phyloP scores from a whole-genome alignment of 2,113 vertebrate genomes.

The Scatophagus argus region DNA sequence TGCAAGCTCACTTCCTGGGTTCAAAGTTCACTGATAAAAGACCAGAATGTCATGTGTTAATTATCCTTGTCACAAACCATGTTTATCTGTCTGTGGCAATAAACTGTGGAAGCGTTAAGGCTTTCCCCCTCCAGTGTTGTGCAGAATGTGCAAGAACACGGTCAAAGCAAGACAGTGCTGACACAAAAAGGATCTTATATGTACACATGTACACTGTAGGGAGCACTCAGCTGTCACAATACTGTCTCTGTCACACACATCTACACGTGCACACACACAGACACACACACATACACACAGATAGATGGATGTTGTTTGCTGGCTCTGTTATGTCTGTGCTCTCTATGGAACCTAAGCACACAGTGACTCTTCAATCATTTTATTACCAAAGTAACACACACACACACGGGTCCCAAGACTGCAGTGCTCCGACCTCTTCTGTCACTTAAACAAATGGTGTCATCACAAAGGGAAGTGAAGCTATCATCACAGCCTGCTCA shows the following conservation, averaged over 20 bases:
- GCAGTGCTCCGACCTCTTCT: conserved; percentile 43
- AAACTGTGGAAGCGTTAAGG: conserved; percentile 19
- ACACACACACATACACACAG: conserved; percentile 30
- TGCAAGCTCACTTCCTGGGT: conserved; percentile 69
- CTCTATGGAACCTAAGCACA: conserved; percentile 59
- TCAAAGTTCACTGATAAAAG: conserved; percentile 71
- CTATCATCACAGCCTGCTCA: conserved; percentile 44
- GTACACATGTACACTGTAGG: conserved; percentile 53
- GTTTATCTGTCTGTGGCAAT: conserved; percentile 47
- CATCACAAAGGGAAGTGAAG: conserved; percentile 56
- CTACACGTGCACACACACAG: conserved; percentile 22
- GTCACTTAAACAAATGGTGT: conserved; percentile 68
- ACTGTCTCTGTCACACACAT: conserved; percentile 32
- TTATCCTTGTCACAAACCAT: conserved; percentile 45
- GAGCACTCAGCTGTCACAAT: conserved; percentile 69
- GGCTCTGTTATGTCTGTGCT: conserved; percentile 52
- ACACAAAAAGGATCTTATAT: conserved; percentile 41
- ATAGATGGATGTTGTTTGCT: conserved; percentile 53
- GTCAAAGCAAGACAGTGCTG: conserved; percentile 15
- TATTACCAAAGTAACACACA: conserved; percentile 52
- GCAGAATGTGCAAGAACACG: conserved; percentile 30
- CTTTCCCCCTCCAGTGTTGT: background rate
- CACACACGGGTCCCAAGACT: conserved; percentile 58
- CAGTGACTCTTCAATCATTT: conserved; percentile 68
- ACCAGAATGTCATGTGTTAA: conserved; percentile 60